Evolutionary conservation across 2,113 vertebrate species (phyloP).

Genomic region (Nettapus auritus): DNA sequence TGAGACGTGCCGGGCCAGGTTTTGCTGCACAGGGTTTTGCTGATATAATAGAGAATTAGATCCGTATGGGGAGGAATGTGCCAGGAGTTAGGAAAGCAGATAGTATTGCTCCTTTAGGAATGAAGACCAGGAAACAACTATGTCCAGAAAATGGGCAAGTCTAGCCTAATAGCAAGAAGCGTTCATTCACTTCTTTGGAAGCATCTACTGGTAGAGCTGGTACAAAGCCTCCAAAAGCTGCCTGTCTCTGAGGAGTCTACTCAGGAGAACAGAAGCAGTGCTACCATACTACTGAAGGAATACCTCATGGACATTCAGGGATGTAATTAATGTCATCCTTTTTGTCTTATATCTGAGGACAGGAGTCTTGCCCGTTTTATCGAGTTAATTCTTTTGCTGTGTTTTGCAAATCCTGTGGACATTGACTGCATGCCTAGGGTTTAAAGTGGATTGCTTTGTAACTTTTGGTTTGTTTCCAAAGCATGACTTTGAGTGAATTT

Average conservation of each 20-base stretch:
- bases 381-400: background rate
- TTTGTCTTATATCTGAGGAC: background rate
- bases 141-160: background rate
- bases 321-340: slow-evolving; percentile 22
- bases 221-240: background rate
- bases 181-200: background rate
- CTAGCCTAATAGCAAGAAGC: background rate
- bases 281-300: slow-evolving; percentile 15
- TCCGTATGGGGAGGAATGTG: background rate
- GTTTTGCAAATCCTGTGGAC: background rate
- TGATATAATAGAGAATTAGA: background rate
- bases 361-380: background rate
- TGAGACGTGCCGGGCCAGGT: background rate
- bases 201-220: background rate
- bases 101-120: background rate
- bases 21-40: background rate
- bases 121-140: background rate
- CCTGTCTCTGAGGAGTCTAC: background rate
- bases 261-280: slow-evolving; percentile 12
- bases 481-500: background rate
- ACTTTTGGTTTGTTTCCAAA: slow-evolving; percentile 1
- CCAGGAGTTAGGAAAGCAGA: background rate
- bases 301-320: slow-evolving; percentile 58
- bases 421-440: background rate
- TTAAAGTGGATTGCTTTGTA: background rate